Percentiles rank a stretch among this genome's conserved stretches.
Evolutionary conservation across 1,140 invertebrate genomes (phyloP).

Genomic region (Nautilus pompilius): DNA sequence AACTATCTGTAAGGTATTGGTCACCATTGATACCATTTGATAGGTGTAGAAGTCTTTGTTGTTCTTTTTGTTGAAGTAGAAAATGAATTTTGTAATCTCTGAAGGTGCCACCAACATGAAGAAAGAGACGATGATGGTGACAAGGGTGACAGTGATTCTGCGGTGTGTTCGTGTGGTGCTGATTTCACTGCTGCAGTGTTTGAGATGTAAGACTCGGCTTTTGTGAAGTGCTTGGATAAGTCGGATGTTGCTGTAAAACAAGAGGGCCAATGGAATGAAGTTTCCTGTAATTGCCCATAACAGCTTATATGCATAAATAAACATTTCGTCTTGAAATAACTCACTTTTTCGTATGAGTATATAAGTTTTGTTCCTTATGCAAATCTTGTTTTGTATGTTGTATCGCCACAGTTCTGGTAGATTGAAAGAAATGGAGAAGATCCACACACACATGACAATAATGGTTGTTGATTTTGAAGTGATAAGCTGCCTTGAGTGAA

Average conservation of each 20-base stretch:
- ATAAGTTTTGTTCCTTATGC: not conserved
- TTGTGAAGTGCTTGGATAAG: conserved; percentile 29
- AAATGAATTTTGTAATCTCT: conserved; percentile 39
- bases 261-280: conserved; percentile 33
- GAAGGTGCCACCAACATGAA: conserved; percentile 41
- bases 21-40: conserved; percentile 20
- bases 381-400: conserved; percentile 7
- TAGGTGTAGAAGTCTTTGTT: conserved; percentile 13
- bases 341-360: conserved; percentile 3
- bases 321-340: conserved; percentile 14
- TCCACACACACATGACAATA: conserved; percentile 22
- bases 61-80: conserved; percentile 20
- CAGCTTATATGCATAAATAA: conserved; percentile 33
- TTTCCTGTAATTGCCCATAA: conserved; percentile 42
- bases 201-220: conserved; percentile 23
- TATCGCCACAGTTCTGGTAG: conserved; percentile 32
- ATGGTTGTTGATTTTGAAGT: conserved; percentile 22
- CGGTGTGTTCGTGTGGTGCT: conserved; percentile 25
- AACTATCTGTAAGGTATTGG: conserved; percentile 29
- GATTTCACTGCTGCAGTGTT: conserved; percentile 25
- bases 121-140: conserved; percentile 43
- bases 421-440: conserved; percentile 32
- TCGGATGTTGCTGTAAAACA: conserved; percentile 37
- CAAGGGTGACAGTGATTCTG: conserved; percentile 37
- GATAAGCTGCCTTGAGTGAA: conserved; percentile 33